Evolutionary conservation across 2,797 vertebrate genomes (phyloP).

Genomic region (Sarcoramphus papa): DNA sequence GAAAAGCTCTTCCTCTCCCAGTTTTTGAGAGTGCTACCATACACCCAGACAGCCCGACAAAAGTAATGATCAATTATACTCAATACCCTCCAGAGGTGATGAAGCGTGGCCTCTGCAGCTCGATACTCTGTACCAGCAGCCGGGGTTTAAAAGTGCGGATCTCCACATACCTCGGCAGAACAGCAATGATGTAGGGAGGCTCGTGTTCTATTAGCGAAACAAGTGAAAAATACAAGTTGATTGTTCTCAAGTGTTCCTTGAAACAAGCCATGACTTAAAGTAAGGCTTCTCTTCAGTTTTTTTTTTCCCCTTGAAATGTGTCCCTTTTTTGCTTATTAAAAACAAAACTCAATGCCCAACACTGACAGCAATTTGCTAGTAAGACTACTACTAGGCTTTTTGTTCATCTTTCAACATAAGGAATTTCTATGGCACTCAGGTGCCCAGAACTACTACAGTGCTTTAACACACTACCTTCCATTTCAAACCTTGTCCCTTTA

Average conservation of each 20-base stretch:
- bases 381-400: not conserved
- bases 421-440: not conserved
- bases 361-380: not conserved
- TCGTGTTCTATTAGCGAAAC: constrained; percentile 83
- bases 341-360: not conserved
- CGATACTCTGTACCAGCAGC: constrained; percentile 95
- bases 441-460: not conserved
- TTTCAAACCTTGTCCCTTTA: not conserved
- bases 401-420: not conserved
- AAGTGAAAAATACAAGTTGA: not conserved
- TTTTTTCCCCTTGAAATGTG: not conserved
- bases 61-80: not conserved
- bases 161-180: constrained; percentile 94
- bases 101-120: constrained; percentile 95
- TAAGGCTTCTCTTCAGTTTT: not conserved
- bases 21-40: not conserved
- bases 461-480: not conserved
- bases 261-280: not conserved
- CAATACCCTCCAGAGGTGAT: constrained; percentile 91
- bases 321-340: not conserved
- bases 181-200: constrained; percentile 96
- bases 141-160: constrained; percentile 94
- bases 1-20: not conserved
- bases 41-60: not conserved
- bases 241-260: not conserved